These are phyloP conservation scores for Trialeurodes vaporariorum DNA, from an alignment of 1,140 invertebrate species.

Conservation along the genomic window DNA sequence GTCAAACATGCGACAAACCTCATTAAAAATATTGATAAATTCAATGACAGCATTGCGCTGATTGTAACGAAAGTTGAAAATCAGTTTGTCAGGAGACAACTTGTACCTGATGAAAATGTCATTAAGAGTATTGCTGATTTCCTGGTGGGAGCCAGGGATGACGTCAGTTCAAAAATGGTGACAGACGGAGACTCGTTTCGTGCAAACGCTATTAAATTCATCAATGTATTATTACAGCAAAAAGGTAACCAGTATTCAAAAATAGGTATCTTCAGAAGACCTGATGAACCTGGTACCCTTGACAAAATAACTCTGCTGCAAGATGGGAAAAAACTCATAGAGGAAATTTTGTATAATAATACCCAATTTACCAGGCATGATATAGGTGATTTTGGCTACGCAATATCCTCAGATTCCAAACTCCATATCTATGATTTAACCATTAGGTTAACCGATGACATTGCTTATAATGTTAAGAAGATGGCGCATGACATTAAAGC, in stretches of 20 bases:
- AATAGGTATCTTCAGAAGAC: conserved; percentile 13
- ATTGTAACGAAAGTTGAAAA: conserved; percentile 22
- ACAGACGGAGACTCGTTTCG: neutral
- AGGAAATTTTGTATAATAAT: conserved; percentile 1
- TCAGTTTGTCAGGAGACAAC: neutral
- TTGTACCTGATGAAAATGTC: neutral
- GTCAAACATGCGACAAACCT: conserved; percentile 11
- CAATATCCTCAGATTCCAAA: conserved; percentile 16
- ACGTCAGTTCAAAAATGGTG: neutral
- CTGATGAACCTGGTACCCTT: conserved; percentile 12
- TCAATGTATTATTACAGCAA: conserved; percentile 14
- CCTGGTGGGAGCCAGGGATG: neutral
- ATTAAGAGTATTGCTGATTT: conserved; percentile 7
- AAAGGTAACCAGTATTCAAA: conserved; percentile 1
- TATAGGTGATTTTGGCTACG: conserved; percentile 16
- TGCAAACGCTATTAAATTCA: conserved; percentile 4
- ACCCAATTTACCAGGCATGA: neutral
- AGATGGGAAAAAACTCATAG: conserved; percentile 4
- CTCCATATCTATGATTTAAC: conserved; percentile 8
- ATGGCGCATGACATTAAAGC: neutral
- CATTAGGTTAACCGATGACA: neutral
- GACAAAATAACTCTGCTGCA: neutral
- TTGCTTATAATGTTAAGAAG: neutral
- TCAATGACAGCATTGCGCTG: conserved; percentile 15
- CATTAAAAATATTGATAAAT: conserved; percentile 17